phyloP scores from a whole-genome alignment of 2,113 vertebrate genomes.

The Rhombomys opimus region DNA sequence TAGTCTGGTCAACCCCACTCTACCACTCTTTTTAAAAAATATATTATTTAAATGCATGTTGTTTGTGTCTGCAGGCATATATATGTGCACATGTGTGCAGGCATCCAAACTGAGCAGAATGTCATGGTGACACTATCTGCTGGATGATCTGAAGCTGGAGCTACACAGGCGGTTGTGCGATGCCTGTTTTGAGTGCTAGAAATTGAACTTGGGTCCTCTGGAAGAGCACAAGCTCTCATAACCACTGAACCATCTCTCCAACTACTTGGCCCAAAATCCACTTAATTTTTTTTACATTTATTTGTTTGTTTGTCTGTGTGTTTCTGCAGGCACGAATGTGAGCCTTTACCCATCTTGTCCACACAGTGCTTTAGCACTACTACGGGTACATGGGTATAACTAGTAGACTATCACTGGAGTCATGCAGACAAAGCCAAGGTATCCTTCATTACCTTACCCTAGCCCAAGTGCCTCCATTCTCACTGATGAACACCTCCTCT shows the following conservation, averaged over 20 bases:
- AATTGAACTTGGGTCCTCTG: background rate
- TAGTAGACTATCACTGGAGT: background rate
- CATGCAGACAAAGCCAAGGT: background rate
- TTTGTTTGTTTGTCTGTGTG: background rate
- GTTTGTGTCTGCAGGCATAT: background rate
- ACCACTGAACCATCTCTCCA: background rate
- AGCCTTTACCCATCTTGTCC: background rate
- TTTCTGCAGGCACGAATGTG: background rate
- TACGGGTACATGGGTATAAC: background rate
- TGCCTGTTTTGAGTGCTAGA: background rate
- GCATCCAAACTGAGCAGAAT: background rate
- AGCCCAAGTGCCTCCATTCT: background rate
- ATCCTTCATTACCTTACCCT: background rate
- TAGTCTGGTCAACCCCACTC: background rate
- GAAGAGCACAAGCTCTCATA: background rate
- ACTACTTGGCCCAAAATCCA: background rate
- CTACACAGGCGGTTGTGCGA: background rate
- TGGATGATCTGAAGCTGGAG: background rate
- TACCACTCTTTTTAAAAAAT: background rate
- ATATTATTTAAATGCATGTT: background rate
- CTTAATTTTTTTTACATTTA: background rate
- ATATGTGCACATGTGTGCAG: background rate
- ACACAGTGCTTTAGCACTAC: background rate
- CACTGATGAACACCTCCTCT: background rate
- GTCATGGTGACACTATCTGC: too few species aligned